These are phyloP conservation scores for Pseudobourletiella spinata DNA, from an alignment of 1,140 invertebrate genomes.

Conservation along the genomic window DNA sequence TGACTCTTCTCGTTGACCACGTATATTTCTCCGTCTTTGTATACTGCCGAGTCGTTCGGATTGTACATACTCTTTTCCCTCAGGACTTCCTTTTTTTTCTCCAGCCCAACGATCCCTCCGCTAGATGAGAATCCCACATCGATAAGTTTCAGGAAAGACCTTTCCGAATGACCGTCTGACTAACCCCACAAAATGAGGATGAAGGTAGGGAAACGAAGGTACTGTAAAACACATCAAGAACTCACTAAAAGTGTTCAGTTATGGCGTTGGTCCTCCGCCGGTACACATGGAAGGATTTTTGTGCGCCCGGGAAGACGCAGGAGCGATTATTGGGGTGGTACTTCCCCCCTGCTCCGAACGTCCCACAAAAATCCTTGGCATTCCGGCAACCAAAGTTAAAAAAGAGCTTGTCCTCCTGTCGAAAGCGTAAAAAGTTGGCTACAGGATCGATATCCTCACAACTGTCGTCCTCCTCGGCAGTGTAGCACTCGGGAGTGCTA, in stretches of 20 bases:
- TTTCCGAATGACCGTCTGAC: too few relatives aligned
- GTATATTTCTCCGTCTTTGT: neutral
- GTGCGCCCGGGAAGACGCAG: neutral
- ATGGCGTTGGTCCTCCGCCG: conserved; percentile 9
- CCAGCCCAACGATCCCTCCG: conserved; percentile 12
- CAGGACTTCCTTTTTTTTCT: neutral
- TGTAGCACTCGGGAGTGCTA: conserved; percentile 23
- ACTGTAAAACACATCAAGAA: too few relatives aligned
- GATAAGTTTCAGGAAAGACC: neutral
- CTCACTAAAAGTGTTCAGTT: conserved; percentile 26
- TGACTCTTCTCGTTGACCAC: neutral
- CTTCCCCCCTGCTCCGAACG: neutral
- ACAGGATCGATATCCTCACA: neutral
- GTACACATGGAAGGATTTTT: neutral
- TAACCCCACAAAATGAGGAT: too few relatives aligned
- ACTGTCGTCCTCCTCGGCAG: conserved; percentile 12
- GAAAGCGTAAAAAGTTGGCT: neutral
- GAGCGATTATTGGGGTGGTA: neutral
- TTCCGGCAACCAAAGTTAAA: conserved; percentile 14
- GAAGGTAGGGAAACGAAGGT: too few relatives aligned
- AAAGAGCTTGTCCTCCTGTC: neutral
- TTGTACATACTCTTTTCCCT: neutral
- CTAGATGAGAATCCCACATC: too few relatives aligned
- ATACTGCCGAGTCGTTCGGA: neutral
- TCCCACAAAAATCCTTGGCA: conserved; percentile 10